Conservation (phyloP, 2,888 invertebrate species). For the Nomada lathburiana region DNA sequence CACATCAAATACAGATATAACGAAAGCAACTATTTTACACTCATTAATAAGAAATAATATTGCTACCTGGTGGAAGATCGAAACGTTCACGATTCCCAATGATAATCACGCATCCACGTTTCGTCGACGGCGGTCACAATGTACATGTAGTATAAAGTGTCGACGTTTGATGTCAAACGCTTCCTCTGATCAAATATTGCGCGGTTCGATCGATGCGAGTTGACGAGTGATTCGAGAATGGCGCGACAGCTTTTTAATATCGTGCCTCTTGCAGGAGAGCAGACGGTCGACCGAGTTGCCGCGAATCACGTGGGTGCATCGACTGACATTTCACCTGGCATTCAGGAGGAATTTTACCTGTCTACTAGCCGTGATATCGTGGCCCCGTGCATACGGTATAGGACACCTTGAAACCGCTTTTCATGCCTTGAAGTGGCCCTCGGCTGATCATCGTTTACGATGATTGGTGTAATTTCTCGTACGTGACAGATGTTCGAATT, state of each 20-base stretch:
- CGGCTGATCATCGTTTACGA: slow-evolving; percentile 4
- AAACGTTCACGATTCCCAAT: background rate
- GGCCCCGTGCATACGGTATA: slow-evolving; percentile 2
- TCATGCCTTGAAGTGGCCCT: background rate
- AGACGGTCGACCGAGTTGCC: background rate
- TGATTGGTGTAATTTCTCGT: background rate
- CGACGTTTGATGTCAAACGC: background rate
- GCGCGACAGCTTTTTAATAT: slow-evolving; percentile 44
- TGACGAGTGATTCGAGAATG: slow-evolving; percentile 8
- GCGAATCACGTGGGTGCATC: slow-evolving; percentile 58
- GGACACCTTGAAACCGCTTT: slow-evolving; percentile 16
- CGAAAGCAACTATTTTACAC: too few species aligned
- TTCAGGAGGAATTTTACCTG: slow-evolving; percentile 49
- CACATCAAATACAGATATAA: too few species aligned
- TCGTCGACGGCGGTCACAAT: background rate
- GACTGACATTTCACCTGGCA: slow-evolving; percentile 63
- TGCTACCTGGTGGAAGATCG: background rate
- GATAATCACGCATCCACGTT: background rate
- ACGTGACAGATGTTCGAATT: slow-evolving; percentile 16
- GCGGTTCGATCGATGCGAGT: background rate
- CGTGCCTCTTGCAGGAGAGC: background rate
- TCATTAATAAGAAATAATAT: too few species aligned
- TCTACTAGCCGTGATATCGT: background rate
- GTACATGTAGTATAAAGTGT: background rate
- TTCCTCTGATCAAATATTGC: slow-evolving; percentile 24